phyloP scores from a whole-genome alignment of 2,797 vertebrate genomes.

The Microctenopoma lineatum region DNA sequence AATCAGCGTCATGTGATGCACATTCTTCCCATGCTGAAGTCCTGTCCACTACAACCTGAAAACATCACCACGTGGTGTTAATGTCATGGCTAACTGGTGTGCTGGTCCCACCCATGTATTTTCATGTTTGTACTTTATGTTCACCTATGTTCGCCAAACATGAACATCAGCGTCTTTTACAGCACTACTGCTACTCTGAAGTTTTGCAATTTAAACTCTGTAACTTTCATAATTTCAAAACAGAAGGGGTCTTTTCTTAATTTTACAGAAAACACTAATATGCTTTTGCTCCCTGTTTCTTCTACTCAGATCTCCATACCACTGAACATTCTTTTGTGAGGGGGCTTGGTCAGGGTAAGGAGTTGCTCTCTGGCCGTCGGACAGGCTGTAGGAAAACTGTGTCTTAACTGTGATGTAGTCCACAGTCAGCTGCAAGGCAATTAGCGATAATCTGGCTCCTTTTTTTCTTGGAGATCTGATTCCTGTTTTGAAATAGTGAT shows the following conservation, averaged over 20 bases:
- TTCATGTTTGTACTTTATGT: slow-evolving; percentile 28
- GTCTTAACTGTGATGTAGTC: slow-evolving; percentile 65
- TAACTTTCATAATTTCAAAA: slow-evolving; percentile 29
- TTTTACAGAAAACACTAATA: slow-evolving; percentile 15
- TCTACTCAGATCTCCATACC: slow-evolving; percentile 43
- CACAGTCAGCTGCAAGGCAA: slow-evolving; percentile 58
- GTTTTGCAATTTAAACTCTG: slow-evolving; percentile 32
- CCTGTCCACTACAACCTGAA: too few species aligned
- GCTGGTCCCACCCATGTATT: slow-evolving; percentile 36
- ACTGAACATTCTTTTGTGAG: slow-evolving; percentile 29
- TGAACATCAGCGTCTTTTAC: slow-evolving; percentile 5
- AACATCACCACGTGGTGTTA: too few species aligned
- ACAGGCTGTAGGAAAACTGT: slow-evolving; percentile 43
- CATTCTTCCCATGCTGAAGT: too few species aligned
- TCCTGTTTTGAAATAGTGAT: slow-evolving; percentile 64
- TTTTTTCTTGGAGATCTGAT: slow-evolving; percentile 47
- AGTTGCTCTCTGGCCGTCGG: slow-evolving; percentile 51
- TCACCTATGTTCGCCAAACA: slow-evolving; percentile 39
- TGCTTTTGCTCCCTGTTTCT: slow-evolving; percentile 31
- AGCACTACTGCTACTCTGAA: slow-evolving; percentile 2
- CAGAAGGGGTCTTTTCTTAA: slow-evolving; percentile 10
- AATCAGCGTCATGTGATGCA: too few species aligned
- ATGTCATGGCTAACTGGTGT: too few species aligned
- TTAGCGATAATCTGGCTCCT: slow-evolving; percentile 62
- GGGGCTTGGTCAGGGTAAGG: slow-evolving; percentile 44